Evolutionary conservation across 1,140 invertebrate genomes (phyloP), one percentile per base, ranked within the genome.

Genomic region (Diorhabda carinulata): DNA sequence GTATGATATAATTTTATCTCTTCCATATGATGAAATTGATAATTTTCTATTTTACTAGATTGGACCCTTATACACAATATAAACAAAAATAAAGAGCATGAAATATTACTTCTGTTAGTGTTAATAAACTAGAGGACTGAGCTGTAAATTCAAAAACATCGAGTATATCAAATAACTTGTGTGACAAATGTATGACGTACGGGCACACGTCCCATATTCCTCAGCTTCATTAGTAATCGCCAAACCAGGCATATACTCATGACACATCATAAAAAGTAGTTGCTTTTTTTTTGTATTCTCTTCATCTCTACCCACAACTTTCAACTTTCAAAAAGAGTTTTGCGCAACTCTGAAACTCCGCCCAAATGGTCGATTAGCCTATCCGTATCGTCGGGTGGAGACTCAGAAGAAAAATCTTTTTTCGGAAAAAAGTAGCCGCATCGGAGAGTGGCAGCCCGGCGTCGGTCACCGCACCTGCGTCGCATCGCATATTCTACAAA

Each of bases 381-480:
- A 80, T 79, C 77, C 72, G 67, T 63, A 61, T 73, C 68, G 67
- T 70, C 78, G 79, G 79, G 79, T 81, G 79, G 79, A 81, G 79
- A 81, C 79, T 81, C 75, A 72, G 69, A 68, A 78, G 78, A 81
- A 80, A 81, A 81, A 81, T 80, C 73, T 79, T 77, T 78, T 81
- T 81, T 78, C 67, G 44, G 66, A 75, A 78, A 78, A 78, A 79
- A 78, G 76, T 76, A 77, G 79, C 78, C 77, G 69, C 78, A 78
- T 73, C 77, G 73, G 75, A 74, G 78, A 79, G 74, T 76, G 77
- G 78, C 74, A 74, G 71, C 79, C 78, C 83, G 83, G 83, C 82
- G 80, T 80, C 82, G 78, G 75, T 83, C 82, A 84, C 82, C 82
- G 84, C 84, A 84, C 83, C 83, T 79, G 80, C 78, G 79, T 52